Conservation (phyloP, 2,888 invertebrate species). For the Alcis repandata region DNA sequence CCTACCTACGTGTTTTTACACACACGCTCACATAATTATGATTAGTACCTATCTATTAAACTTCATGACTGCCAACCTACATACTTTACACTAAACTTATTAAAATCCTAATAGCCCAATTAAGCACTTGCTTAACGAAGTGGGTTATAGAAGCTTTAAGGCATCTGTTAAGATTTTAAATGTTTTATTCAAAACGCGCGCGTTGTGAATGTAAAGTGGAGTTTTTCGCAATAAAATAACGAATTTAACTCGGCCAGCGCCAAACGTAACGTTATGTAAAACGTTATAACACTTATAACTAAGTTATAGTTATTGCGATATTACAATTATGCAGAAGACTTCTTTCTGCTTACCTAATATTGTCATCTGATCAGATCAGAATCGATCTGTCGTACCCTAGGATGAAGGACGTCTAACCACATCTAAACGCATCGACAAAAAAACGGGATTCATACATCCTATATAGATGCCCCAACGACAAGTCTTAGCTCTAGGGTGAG, state of each 20-base stretch:
- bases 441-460: too few relatives aligned
- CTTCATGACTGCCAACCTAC: not conserved
- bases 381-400: too few relatives aligned
- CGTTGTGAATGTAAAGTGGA: constrained; percentile 3
- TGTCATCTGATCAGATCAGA: too few relatives aligned
- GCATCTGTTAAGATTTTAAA: constrained; percentile 1
- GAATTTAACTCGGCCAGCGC: constrained; percentile 5
- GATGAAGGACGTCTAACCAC: too few relatives aligned
- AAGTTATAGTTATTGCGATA: constrained; percentile 8
- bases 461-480: too few relatives aligned
- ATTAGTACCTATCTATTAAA: too few relatives aligned
- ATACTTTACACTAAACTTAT: not conserved
- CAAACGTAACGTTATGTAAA: constrained; percentile 16
- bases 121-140: constrained; percentile 1
- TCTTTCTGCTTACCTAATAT: too few relatives aligned
- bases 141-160: not conserved
- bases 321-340: not conserved
- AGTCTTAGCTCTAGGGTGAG: too few relatives aligned
- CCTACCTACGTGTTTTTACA: too few relatives aligned
- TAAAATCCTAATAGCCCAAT: not conserved
- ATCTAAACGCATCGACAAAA: too few relatives aligned
- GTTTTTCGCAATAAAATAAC: constrained; percentile 21
- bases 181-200: constrained; percentile 16
- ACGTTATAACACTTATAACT: constrained; percentile 4
- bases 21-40: too few relatives aligned